Percentiles rank a stretch among this genome's conserved stretches.
Evolutionary conservation across 2,888 invertebrate species (phyloP).

Genomic region (Malthinus seriepunctatus): DNA sequence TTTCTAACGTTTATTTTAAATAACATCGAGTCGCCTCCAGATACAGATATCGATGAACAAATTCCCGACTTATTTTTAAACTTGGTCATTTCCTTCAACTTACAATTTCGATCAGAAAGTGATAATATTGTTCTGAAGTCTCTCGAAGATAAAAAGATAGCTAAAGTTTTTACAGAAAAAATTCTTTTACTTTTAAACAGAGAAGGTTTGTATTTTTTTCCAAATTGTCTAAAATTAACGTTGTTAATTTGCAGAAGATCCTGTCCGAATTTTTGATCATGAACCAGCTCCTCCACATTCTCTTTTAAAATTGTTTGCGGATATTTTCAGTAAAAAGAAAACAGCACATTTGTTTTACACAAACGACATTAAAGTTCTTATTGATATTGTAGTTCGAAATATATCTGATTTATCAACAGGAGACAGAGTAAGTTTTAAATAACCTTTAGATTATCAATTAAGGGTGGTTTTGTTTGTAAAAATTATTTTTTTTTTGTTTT

Average conservation of each 20-base stretch:
- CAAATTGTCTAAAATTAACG: constrained; percentile 9
- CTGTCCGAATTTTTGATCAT: constrained; percentile 83
- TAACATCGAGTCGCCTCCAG: constrained; percentile 78
- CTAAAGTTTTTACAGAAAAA: constrained; percentile 91
- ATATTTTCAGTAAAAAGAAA: constrained; percentile 77
- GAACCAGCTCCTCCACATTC: constrained; percentile 81
- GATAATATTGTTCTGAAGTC: constrained; percentile 76
- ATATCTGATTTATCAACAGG: constrained; percentile 88
- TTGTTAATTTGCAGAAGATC: constrained; percentile 70
- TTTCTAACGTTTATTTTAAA: constrained; percentile 82
- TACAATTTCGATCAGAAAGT: constrained; percentile 71
- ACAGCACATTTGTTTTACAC: constrained; percentile 91
- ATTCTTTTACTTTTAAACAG: constrained; percentile 83
- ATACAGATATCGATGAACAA: constrained; percentile 80
- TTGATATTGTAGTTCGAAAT: constrained; percentile 91
- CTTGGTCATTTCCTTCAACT: constrained; percentile 83
- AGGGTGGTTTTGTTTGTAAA: too few relatives aligned
- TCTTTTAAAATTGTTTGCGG: constrained; percentile 84
- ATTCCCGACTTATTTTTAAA: constrained; percentile 85
- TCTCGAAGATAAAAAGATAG: constrained; percentile 68
- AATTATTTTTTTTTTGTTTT: constrained; percentile 30
- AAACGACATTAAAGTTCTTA: constrained; percentile 90
- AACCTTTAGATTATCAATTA: too few relatives aligned
- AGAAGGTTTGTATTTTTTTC: constrained; percentile 67
- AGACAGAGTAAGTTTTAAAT: constrained; percentile 67